Evolutionary conservation across 2,113 vertebrate species (phyloP).

Genomic region (Junco hyemalis): DNA sequence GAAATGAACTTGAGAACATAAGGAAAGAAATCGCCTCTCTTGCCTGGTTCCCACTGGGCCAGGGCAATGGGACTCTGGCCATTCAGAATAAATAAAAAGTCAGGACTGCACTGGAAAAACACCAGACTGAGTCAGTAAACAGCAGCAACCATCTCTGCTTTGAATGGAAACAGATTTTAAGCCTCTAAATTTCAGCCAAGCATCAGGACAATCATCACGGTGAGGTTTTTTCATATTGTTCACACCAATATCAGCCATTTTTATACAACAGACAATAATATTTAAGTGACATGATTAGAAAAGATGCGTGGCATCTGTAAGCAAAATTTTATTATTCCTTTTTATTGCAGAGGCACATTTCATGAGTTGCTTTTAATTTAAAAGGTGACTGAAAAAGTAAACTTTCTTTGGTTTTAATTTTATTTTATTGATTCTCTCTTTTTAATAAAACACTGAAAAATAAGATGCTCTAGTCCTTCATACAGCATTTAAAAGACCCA

Average conservation of each 20-base stretch:
- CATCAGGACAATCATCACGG: background rate
- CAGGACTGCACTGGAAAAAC: background rate
- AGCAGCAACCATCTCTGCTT: background rate
- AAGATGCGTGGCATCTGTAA: background rate
- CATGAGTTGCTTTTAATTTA: background rate
- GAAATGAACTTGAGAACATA: background rate
- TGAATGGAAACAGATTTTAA: background rate
- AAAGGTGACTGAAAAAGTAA: background rate
- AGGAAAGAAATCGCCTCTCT: background rate
- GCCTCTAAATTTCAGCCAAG: background rate
- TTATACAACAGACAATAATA: background rate
- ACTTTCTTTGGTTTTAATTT: background rate
- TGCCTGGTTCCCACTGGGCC: background rate
- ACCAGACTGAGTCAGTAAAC: background rate
- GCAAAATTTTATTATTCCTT: background rate
- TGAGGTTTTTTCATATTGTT: background rate
- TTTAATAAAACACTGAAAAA: background rate
- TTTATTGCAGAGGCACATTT: background rate
- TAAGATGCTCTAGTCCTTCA: background rate
- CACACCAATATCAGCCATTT: background rate
- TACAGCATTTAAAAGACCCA: background rate
- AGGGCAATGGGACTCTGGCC: background rate
- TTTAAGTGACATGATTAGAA: background rate
- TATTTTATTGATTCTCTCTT: background rate
- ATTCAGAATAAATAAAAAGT: background rate